These are phyloP conservation scores for Drosophila murphyi DNA, from an alignment of 1,140 invertebrate genomes.

Conservation along the genomic window DNA sequence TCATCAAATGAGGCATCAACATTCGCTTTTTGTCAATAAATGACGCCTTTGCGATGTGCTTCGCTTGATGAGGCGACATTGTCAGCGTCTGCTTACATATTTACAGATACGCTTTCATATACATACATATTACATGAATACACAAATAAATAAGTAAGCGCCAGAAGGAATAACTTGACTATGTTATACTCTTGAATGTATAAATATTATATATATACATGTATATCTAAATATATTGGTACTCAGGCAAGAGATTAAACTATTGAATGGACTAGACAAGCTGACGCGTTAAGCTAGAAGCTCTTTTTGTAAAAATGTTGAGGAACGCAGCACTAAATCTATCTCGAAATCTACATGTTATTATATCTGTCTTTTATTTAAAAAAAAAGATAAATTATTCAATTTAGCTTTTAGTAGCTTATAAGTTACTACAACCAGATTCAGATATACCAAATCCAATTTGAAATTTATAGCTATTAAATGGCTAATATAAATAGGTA, in stretches of 20 bases:
- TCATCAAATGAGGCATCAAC: constrained; percentile 51
- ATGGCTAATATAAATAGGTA: not conserved
- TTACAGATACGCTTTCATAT: not conserved
- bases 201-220: no score
- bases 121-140: not conserved
- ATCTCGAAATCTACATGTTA: no score
- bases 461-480: not conserved
- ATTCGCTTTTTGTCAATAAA: constrained; percentile 39
- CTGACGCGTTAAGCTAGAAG: no score
- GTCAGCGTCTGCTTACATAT: constrained; percentile 20
- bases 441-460: not conserved
- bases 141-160: not conserved
- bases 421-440: not conserved
- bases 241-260: constrained; percentile 6
- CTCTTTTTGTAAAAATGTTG: no score
- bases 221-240: not conserved
- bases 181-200: constrained; percentile 10
- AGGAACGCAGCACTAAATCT: no score
- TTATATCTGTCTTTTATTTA: no score
- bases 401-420: not conserved
- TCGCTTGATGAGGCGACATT: constrained; percentile 15
- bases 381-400: no score
- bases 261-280: not conserved
- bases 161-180: constrained; percentile 8
- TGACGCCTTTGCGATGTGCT: constrained; percentile 20